Base-by-base conservation (phyloP, 2,888 invertebrate species). In the Parochlus steinenii region DNA sequence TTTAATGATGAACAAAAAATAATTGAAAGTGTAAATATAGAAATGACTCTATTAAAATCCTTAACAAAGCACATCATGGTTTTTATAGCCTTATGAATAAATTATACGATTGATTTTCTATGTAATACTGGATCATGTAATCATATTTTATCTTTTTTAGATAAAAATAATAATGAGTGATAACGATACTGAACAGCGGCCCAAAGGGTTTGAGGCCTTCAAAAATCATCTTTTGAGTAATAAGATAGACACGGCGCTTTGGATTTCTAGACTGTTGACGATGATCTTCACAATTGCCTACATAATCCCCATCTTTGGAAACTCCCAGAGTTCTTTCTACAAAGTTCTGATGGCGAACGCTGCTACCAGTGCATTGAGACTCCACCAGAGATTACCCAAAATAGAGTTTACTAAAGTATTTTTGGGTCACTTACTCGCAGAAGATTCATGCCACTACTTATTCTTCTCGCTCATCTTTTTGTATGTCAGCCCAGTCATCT, bases 401-500 rank as follows among this genome's bases (percentile, higher is more conserved):
- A 79, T 92, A 47, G 69, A 78, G 39, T 63, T 95, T 37, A 81
- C 74, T 20, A 65, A 82, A 41, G 81, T 85, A 55, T 97, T 92
- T 59, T 60, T 95, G 40, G 69, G 73, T 6, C 62, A 70, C 33
- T 63, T 97, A 45, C 66, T 89, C 48, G 56, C 78, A 16, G 97
- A 98, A 58, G 87, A 87, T 61, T 90, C 92, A 47, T 92, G 87
- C 42, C 98, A 98, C 56, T 98, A 98, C 53, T 66, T 98, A 44
- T 77, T 97, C 63, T 98, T 82, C 61, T 87, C 92, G 29, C 63
- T 93, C 46, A 86, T 97, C 52, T 98, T 98, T 59, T 69, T 95
- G 50, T 89, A 83, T 56, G 80, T 81, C 22, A 66, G 78, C 38
- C 92, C 97, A 17, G 75, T 89, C 34, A 74, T 90, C 44, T 66